phyloP scores from a whole-genome alignment of 1,140 invertebrate species.

The Drosophila simulans region DNA sequence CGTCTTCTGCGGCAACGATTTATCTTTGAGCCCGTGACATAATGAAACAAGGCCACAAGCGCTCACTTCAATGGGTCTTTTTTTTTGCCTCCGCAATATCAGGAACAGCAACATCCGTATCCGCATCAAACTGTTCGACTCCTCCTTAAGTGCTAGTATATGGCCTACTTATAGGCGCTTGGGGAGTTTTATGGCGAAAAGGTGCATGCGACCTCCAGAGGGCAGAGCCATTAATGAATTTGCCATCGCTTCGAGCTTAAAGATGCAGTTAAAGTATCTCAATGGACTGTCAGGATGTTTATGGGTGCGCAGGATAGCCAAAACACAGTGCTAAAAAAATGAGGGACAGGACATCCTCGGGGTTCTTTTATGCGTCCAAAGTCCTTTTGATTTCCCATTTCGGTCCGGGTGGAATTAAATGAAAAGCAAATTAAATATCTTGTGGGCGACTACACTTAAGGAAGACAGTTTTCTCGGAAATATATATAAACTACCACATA shows the following conservation, averaged over 20 bases:
- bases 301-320: slow-evolving; percentile 16
- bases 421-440: slow-evolving; percentile 1
- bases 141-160: slow-evolving; percentile 44
- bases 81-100: slow-evolving; percentile 15
- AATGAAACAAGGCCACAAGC: slow-evolving; percentile 70
- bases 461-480: not conserved
- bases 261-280: slow-evolving; percentile 42
- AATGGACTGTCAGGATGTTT: slow-evolving; percentile 32
- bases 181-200: slow-evolving; percentile 41
- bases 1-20: slow-evolving; percentile 54
- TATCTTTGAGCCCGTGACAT: slow-evolving; percentile 63
- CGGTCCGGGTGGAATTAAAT: no score
- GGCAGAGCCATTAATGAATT: slow-evolving; percentile 45
- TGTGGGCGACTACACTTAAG: not conserved
- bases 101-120: not conserved
- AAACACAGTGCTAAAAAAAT: slow-evolving; percentile 24
- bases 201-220: slow-evolving; percentile 36
- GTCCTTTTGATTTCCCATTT: slow-evolving; percentile 25
- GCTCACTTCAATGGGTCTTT: slow-evolving; percentile 67
- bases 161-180: slow-evolving; percentile 49
- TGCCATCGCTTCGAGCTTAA: slow-evolving; percentile 39
- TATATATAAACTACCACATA: no score
- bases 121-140: slow-evolving; percentile 16
- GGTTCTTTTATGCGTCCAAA: slow-evolving; percentile 20
- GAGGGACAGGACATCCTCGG: slow-evolving; percentile 3